These are phyloP conservation scores for Euglossa dilemma DNA, from an alignment of 1,140 invertebrate genomes.

Conservation along the genomic window DNA sequence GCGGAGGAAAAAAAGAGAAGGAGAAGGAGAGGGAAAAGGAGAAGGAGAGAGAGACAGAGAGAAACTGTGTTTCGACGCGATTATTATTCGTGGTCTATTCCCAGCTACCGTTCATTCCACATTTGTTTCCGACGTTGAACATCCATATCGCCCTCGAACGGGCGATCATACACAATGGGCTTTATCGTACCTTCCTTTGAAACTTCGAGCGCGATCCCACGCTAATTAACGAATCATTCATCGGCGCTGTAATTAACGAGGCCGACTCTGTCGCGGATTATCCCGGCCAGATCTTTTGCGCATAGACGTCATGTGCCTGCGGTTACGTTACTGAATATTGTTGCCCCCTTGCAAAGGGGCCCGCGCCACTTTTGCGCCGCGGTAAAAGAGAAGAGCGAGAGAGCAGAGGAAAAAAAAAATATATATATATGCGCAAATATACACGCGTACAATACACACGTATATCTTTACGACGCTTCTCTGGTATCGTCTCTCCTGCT, in stretches of 20 bases:
- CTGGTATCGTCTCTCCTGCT: background rate
- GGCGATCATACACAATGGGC: constrained; percentile 76
- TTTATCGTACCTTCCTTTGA: constrained; percentile 78
- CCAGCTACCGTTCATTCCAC: constrained; percentile 62
- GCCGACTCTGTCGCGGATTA: constrained; percentile 70
- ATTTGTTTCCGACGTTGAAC: constrained; percentile 69
- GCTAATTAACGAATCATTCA: constrained; percentile 82
- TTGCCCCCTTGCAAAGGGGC: constrained; percentile 34
- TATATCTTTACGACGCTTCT: constrained; percentile 29
- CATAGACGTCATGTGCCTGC: constrained; percentile 44
- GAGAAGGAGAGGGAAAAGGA: background rate
- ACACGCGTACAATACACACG: background rate
- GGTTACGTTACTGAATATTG: constrained; percentile 58
- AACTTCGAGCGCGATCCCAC: constrained; percentile 73
- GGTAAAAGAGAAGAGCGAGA: background rate
- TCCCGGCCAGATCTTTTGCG: constrained; percentile 58
- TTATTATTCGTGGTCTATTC: constrained; percentile 63
- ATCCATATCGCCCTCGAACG: constrained; percentile 68
- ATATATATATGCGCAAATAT: constrained; percentile 1
- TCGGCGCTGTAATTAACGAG: constrained; percentile 80
- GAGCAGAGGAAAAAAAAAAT: background rate
- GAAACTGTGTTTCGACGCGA: constrained; percentile 65
- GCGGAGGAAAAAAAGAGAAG: background rate
- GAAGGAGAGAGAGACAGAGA: constrained; percentile 1
- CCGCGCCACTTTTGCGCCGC: constrained; percentile 22